Base-by-base conservation (phyloP, 2,113 vertebrate genomes). In the Calyptomena viridis region DNA sequence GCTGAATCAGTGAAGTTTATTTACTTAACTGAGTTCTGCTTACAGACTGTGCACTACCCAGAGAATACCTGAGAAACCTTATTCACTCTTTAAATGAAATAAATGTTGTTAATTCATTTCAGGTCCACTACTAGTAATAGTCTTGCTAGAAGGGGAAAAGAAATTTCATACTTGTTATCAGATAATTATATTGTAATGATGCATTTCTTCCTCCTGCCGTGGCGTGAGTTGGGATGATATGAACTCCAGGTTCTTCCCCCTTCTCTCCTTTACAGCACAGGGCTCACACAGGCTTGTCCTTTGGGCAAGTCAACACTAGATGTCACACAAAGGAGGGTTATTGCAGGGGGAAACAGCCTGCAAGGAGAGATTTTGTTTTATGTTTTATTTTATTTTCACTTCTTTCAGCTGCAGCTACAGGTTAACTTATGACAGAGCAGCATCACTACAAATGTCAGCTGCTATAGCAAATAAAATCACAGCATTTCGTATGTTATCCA, bases 271-370 rank as follows among this genome's bases (percentile, higher is more conserved):
- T 3, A 1, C 31, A 4, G 8, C 20, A 0, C 3, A 5, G 28
- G 30, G n/a, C n/a, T 63, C 3, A 0, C 31, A 2, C 1, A 6
- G 22, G 4, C 37, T 58, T 94, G 80, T 85, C 37, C 53, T 86
- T 53, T n/a, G 39, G 9, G 39, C 22, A 14, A 82, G 25, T 44
- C 28, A 24, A 95, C 97, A 91, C 97, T 97, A 98, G 97, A 85
- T 97, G 98, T 98, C 98, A 96, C 44, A 50, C 84, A 2, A 42
- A 95, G 94, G 85, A 96, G 79, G 82, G 25, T 21, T 80, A 55
- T 80, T 62, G 68, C n/a, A 5, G 28, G 31, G 20, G 22, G 21
- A 42, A 16, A 3, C 59, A 22, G 49, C 14, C n/a, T 37, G 33
- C 0, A 2, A 22, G 7, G 24, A 12, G 7, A 49, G 6, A 11